Base-by-base conservation (phyloP, 2,888 invertebrate genomes). In the Villa cingulata region DNA sequence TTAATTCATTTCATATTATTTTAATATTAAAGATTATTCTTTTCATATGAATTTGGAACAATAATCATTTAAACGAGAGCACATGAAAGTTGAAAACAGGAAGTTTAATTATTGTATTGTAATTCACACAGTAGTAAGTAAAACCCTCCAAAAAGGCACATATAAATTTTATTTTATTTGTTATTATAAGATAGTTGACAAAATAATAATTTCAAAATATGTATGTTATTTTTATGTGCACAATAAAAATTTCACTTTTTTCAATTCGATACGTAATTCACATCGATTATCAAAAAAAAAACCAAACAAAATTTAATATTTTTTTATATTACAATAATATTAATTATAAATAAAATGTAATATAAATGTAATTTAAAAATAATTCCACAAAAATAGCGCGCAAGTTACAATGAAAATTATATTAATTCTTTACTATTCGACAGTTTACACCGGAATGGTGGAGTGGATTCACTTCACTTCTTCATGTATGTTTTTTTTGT, bases 371-470 rank as follows among this genome's bases (percentile, higher is more conserved):
- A n/a, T 23, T 40, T 20, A 12, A 40, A n/a, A n/a, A n/a, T n/a
- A n/a, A 14, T 45, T 45, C 18, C 29, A 45, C 27, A 23, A 20
- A n/a, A 23, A 38, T 29, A 39, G 18, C 29, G 32, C 16, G 23
- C 27, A 36, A 36, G 40, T 45, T 16, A 29, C 34, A 6, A 41
- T 41, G 39, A 16, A 29, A 45, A 18, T 40, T 32, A 40, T 29
- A 18, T 40, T 41, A 41, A 41, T 40, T 32, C 46, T 46, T 32
- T 16, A 20, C 36, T 40, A 32, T 12, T 40, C 40, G 40, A 46
- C 41, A 34, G 46, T 46, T 40, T 23, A 46, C 46, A 46, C 46
- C 46, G 46, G 41, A 46, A 46, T 32, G 29, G 12, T 32, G 29
- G 29, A 32, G 12, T 32, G 3, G n/a, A 32, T 12, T 32, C 29